Base-by-base conservation (phyloP, 2,888 invertebrate genomes). In the Graphium colonna region DNA sequence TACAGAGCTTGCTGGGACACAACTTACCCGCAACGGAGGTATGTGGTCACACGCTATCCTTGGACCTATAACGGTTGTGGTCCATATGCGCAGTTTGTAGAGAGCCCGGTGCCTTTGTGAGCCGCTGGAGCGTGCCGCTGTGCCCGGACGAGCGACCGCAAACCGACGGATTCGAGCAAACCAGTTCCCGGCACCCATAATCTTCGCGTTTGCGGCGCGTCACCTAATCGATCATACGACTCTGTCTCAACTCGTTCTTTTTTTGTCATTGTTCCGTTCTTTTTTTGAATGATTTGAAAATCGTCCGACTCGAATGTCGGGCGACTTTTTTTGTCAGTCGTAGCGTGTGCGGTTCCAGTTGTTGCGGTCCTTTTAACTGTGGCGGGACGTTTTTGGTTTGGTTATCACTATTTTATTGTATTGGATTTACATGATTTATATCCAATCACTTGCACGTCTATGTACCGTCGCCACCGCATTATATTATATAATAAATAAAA, bases 71-170 rank as follows among this genome's bases (percentile, higher is more conserved):
- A 48, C 48, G 31, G 48, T 48, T 40, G 16, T n/a, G 16, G 31
- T 18, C 40, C 4, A 41, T 40, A 48, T 41, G 31, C 40, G 40
- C 40, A 28, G 12, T 48, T 40, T 31, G 40, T 48, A 48, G 31
- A 31, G 48, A 45, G 39, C 28, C 31, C 77, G 79, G 76, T 73
- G 65, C 68, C 77, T 85, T 82, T 80, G 83, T 77, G 82, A 76
- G 78, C 61, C 77, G 68, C 56, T 72, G 75, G 70, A 75, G 75
- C 78, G 75, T 77, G 70, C 33, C 18, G 69, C 72, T 69, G 71
- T 71, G 75, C 64, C 69, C 73, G 67, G 64, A 62, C 67, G 73
- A 70, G 77, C 70, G 76, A 86, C 87, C 87, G 77, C 84, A 86
- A 79, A 79, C 82, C 74, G 67, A 66, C 71, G 69, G 65, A 67